Evolutionary conservation across 2,888 invertebrate genomes (phyloP).

Genomic region (Microplitis manilae): DNA sequence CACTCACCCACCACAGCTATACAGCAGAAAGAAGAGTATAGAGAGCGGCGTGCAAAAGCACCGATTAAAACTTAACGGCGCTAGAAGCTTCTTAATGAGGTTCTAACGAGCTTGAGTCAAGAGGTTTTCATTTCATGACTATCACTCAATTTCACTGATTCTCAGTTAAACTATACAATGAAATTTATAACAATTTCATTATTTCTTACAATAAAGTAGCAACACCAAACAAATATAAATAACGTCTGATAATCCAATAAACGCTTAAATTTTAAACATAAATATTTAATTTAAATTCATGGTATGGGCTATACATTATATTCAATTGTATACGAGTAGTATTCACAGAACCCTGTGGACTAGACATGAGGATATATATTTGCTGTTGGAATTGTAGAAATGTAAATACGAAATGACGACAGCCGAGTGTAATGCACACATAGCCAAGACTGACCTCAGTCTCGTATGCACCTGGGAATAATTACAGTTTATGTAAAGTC

Average conservation of each 20-base stretch:
- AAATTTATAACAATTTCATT: not conserved
- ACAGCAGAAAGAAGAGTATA: not conserved
- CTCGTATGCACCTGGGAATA: not conserved
- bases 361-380: conserved; percentile 29
- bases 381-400: conserved; percentile 42
- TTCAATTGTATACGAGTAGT: not conserved
- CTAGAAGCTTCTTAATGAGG: conserved; percentile 19
- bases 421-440: conserved; percentile 40
- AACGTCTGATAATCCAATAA: not conserved
- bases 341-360: not conserved
- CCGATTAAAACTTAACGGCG: conserved; percentile 27
- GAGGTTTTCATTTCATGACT: not conserved
- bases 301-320: not conserved
- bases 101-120: conserved; percentile 29
- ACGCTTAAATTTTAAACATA: not conserved
- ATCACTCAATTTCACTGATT: conserved; percentile 15
- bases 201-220: too few species aligned
- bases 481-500: not conserved
- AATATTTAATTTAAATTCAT: not conserved
- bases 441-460: conserved; percentile 24
- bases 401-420: conserved; percentile 42
- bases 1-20: not conserved
- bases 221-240: not conserved
- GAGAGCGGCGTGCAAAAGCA: conserved; percentile 12
- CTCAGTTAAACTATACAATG: not conserved